Conservation (phyloP, 2,797 vertebrate genomes). For the Pterois miles region DNA sequence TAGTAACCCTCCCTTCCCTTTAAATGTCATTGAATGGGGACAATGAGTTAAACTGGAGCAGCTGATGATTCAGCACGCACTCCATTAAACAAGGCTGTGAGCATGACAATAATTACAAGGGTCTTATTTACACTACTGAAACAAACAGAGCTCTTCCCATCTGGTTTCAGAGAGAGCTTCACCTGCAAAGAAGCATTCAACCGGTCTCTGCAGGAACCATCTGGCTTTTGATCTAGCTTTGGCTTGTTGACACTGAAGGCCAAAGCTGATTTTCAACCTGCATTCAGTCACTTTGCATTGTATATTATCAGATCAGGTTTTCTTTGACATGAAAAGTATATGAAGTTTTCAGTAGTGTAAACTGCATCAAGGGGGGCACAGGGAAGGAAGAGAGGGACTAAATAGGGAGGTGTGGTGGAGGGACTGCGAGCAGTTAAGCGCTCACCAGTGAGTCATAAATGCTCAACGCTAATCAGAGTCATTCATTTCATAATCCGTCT, state of each 20-base stretch:
- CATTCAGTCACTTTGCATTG: not conserved
- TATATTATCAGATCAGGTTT: not conserved
- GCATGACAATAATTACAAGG: constrained; percentile 36
- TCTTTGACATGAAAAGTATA: constrained; percentile 40
- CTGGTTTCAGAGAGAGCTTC: constrained; percentile 40
- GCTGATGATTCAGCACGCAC: constrained; percentile 52
- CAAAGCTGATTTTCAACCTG: constrained; percentile 30
- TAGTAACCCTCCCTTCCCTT: not conserved
- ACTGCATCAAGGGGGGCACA: constrained; percentile 1
- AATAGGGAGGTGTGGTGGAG: constrained; percentile 31
- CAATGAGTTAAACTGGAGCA: constrained; percentile 48
- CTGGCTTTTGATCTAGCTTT: constrained; percentile 31
- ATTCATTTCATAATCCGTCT: constrained; percentile 89
- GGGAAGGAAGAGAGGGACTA: constrained; percentile 10
- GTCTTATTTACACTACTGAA: constrained; percentile 37
- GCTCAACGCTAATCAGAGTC: constrained; percentile 88
- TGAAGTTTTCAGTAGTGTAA: constrained; percentile 8
- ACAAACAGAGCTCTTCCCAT: constrained; percentile 42
- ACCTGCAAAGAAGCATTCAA: constrained; percentile 4
- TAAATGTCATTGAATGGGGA: constrained; percentile 26
- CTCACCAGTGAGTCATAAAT: constrained; percentile 84
- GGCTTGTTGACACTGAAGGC: not conserved
- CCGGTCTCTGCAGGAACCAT: constrained; percentile 13
- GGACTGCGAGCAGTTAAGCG: constrained; percentile 73
- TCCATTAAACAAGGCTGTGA: constrained; percentile 48